phyloP scores from a whole-genome alignment of 2,888 invertebrate genomes.

The Mythimna pallens region DNA sequence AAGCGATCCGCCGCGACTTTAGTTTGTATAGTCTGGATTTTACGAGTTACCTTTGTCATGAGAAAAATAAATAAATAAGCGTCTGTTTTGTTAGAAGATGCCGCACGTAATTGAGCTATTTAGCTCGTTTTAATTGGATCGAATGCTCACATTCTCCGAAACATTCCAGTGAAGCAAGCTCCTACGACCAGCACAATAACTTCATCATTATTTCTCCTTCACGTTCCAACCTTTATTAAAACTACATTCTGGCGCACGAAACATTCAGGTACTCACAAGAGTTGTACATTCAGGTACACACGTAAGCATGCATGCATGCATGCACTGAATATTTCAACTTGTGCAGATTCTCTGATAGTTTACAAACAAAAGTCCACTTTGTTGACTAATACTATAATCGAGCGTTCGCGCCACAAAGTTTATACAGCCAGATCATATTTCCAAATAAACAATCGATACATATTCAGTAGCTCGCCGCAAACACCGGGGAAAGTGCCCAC shows the following conservation, averaged over 20 bases:
- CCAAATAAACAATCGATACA: slow-evolving; percentile 63
- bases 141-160: slow-evolving; percentile 15
- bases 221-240: slow-evolving; percentile 42
- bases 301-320: slow-evolving; percentile 8
- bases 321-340: slow-evolving; percentile 27
- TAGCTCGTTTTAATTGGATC: slow-evolving; percentile 35
- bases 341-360: slow-evolving; percentile 37
- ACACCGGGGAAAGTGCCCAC: slow-evolving; percentile 65
- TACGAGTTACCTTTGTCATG: slow-evolving; percentile 40
- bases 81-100: slow-evolving; percentile 31
- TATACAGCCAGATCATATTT: slow-evolving; percentile 54
- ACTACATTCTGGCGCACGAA: slow-evolving; percentile 42
- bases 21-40: slow-evolving; percentile 29
- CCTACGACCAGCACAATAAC: slow-evolving; percentile 15
- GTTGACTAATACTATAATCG: slow-evolving; percentile 38
- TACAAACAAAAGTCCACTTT: slow-evolving; percentile 34
- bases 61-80: slow-evolving; percentile 10
- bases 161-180: slow-evolving; percentile 28
- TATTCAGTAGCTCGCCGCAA: slow-evolving; percentile 63
- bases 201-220: slow-evolving; percentile 32
- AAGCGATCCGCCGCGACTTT: slow-evolving; percentile 33
- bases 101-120: slow-evolving; percentile 35
- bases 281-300: slow-evolving; percentile 7
- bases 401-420: slow-evolving; percentile 33
- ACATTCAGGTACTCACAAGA: slow-evolving; percentile 15